These are phyloP conservation scores for Apostichopus leukothele DNA, from an alignment of 53 echinoderm and acorn worm species.

Conservation along the genomic window DNA sequence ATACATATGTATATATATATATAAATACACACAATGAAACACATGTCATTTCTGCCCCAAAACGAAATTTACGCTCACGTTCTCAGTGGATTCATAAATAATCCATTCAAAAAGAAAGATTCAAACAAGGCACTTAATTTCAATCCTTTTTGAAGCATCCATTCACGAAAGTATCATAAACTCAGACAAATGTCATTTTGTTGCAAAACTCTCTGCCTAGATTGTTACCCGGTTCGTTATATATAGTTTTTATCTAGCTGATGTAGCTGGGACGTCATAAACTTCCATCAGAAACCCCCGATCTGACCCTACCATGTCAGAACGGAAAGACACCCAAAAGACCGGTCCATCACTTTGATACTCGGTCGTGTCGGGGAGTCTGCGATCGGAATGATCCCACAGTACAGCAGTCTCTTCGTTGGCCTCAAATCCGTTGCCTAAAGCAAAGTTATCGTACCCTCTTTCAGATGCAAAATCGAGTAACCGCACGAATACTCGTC, in stretches of 20 bases:
- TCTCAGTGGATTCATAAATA: too few species aligned
- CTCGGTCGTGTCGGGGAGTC: constrained; percentile 18
- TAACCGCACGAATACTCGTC: constrained; percentile 64
- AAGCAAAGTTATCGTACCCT: constrained; percentile 66
- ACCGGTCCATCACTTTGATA: constrained; percentile 45
- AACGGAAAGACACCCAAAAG: constrained; percentile 55
- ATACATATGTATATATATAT: too few species aligned
- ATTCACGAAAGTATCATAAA: too few species aligned
- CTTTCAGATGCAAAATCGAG: constrained; percentile 76
- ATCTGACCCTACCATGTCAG: constrained; percentile 43
- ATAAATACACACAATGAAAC: too few species aligned
- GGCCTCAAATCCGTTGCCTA: constrained; percentile 67
- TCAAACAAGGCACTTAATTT: too few species aligned
- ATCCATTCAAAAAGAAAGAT: too few species aligned
- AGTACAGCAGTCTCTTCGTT: constrained; percentile 45
- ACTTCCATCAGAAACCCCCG: constrained; percentile 54
- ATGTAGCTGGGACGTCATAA: not conserved
- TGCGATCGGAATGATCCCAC: constrained; percentile 47
- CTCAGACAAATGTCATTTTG: too few species aligned
- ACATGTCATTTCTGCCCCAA: too few species aligned
- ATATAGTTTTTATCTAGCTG: not conserved
- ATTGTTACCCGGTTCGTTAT: too few species aligned
- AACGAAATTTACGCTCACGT: too few species aligned
- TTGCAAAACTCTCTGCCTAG: too few species aligned
- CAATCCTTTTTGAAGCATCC: too few species aligned